Evolutionary conservation across 2,797 vertebrate species (phyloP).

Genomic region (Spea hammondii): DNA sequence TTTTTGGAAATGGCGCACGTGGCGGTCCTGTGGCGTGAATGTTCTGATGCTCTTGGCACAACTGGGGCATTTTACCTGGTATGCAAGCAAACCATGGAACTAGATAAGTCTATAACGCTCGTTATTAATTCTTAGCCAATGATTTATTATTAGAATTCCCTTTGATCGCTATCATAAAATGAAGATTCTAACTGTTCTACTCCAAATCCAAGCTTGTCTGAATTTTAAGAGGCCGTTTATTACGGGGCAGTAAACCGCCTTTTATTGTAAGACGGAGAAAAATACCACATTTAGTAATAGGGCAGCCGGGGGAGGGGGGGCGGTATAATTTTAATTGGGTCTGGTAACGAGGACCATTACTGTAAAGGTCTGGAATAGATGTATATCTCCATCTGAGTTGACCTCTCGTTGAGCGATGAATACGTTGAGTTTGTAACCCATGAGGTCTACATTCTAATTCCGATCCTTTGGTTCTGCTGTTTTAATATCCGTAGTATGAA

Average conservation of each 20-base stretch:
- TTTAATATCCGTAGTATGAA: background rate
- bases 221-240: background rate
- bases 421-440: background rate
- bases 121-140: background rate
- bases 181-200: background rate
- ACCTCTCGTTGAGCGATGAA: background rate
- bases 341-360: background rate
- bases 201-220: background rate
- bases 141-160: background rate
- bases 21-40: too few relatives aligned
- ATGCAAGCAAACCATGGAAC: background rate
- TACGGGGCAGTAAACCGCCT: background rate
- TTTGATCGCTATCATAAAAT: slow-evolving; percentile 5
- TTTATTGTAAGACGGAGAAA: background rate
- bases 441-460: background rate
- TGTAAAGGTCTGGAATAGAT: background rate
- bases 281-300: background rate
- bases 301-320: background rate
- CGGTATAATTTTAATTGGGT: background rate
- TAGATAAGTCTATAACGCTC: background rate
- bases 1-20: too few relatives aligned
- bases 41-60: too few relatives aligned
- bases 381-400: background rate
- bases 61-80: background rate
- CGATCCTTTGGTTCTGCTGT: background rate